phyloP scores from a whole-genome alignment of 2,888 invertebrate species.

The Ligdia adustata region DNA sequence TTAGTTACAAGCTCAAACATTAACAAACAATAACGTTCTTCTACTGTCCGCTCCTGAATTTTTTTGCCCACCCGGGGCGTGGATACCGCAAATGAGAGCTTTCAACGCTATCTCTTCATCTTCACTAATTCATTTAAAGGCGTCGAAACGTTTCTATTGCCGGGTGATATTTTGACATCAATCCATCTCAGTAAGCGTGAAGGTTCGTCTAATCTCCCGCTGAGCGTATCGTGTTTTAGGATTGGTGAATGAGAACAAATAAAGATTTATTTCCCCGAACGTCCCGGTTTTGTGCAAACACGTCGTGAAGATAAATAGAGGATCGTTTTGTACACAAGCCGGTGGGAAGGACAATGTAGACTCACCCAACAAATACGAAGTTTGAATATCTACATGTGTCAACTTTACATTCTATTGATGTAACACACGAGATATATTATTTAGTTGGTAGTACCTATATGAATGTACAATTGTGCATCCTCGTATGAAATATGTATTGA shows the following conservation, averaged over 20 bases:
- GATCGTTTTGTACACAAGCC: constrained; percentile 58
- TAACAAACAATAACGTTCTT: constrained; percentile 55
- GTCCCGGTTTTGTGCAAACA: constrained; percentile 69
- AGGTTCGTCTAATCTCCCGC: constrained; percentile 52
- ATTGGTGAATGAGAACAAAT: constrained; percentile 73
- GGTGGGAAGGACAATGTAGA: constrained; percentile 56
- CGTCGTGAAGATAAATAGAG: constrained; percentile 55
- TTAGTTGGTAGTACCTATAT: not conserved
- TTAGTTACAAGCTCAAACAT: constrained; percentile 55
- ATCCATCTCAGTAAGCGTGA: constrained; percentile 52
- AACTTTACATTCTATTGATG: constrained; percentile 55
- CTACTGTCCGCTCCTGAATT: constrained; percentile 58
- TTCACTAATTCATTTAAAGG: constrained; percentile 35
- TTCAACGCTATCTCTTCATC: constrained; percentile 49
- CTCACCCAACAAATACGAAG: constrained; percentile 44
- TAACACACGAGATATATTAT: constrained; percentile 35
- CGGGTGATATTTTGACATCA: constrained; percentile 35
- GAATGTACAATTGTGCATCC: not conserved
- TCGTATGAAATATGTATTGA: too few species aligned
- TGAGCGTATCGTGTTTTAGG: constrained; percentile 44
- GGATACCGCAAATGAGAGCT: constrained; percentile 52
- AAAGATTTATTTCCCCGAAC: constrained; percentile 68
- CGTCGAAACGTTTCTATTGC: constrained; percentile 37
- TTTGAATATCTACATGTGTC: constrained; percentile 47
- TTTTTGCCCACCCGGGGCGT: constrained; percentile 56